Conservation (phyloP, 1,140 invertebrate genomes). For the Orussus abietinus region DNA sequence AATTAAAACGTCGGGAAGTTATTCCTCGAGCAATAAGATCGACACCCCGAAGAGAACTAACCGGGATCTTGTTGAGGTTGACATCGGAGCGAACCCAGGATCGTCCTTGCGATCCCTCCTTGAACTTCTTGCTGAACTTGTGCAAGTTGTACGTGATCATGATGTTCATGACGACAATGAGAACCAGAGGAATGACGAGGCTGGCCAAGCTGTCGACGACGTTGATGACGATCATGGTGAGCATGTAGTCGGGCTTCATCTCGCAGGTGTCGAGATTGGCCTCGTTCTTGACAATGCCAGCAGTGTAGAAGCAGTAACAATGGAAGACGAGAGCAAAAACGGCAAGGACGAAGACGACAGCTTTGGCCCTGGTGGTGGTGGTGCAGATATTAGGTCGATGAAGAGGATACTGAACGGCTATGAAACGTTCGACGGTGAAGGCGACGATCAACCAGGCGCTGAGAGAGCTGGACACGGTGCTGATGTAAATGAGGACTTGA, state of each 20-base stretch:
- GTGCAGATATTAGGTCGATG: slow-evolving; percentile 63
- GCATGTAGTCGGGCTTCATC: slow-evolving; percentile 46
- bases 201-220: slow-evolving; percentile 58
- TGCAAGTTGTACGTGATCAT: slow-evolving; percentile 56
- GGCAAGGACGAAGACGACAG: slow-evolving; percentile 51
- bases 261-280: slow-evolving; percentile 50
- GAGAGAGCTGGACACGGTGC: slow-evolving; percentile 58
- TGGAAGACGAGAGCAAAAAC: slow-evolving; percentile 50
- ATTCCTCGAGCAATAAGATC: too few species aligned
- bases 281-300: slow-evolving; percentile 38
- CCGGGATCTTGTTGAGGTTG: slow-evolving; percentile 48
- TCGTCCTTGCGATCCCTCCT: slow-evolving; percentile 35
- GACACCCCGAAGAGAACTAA: slow-evolving; percentile 34
- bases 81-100: slow-evolving; percentile 43
- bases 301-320: slow-evolving; percentile 54
- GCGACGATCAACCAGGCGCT: slow-evolving; percentile 63
- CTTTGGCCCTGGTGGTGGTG: slow-evolving; percentile 55
- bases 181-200: slow-evolving; percentile 54
- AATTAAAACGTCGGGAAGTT: too few species aligned
- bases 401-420: slow-evolving; percentile 64
- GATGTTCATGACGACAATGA: slow-evolving; percentile 60
- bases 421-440: slow-evolving; percentile 64
- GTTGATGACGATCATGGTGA: slow-evolving; percentile 54
- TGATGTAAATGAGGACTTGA: slow-evolving; percentile 57
- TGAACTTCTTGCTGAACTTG: slow-evolving; percentile 49